Evolutionary conservation across 1,140 invertebrate species (phyloP).

Genomic region (Mylabris phalerata): DNA sequence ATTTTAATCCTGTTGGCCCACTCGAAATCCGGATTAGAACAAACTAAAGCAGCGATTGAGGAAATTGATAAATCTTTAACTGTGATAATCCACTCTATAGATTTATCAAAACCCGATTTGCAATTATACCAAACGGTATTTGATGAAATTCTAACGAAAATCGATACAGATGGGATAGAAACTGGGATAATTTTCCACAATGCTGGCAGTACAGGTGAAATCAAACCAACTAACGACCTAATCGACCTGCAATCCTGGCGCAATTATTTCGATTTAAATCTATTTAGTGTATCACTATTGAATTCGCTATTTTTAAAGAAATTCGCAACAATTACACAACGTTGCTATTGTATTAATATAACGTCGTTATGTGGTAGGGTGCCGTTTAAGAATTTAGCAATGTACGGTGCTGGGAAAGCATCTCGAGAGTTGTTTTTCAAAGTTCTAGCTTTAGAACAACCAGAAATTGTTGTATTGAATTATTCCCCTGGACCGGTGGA

Average conservation of each 20-base stretch:
- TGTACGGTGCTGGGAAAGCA: conserved; percentile 84
- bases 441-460: conserved; percentile 76
- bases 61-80: conserved; percentile 46
- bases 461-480: conserved; percentile 69
- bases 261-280: conserved; percentile 70
- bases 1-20: conserved; percentile 70
- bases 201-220: conserved; percentile 78
- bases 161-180: conserved; percentile 47
- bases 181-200: conserved; percentile 79
- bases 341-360: conserved; percentile 67
- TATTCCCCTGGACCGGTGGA: conserved; percentile 92
- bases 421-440: conserved; percentile 89
- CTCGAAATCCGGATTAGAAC: conserved; percentile 55
- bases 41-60: conserved; percentile 52
- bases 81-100: conserved; percentile 49
- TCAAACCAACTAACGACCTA: conserved; percentile 55
- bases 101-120: conserved; percentile 49
- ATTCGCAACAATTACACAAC: conserved; percentile 44
- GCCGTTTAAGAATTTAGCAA: conserved; percentile 65
- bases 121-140: conserved; percentile 47
- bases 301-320: conserved; percentile 68
- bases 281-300: conserved; percentile 68
- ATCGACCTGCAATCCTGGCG: conserved; percentile 53
- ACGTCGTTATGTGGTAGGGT: conserved; percentile 75
- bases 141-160: conserved; percentile 39